Base-by-base conservation (phyloP, 2,888 invertebrate genomes). In the Hedya salicella region DNA sequence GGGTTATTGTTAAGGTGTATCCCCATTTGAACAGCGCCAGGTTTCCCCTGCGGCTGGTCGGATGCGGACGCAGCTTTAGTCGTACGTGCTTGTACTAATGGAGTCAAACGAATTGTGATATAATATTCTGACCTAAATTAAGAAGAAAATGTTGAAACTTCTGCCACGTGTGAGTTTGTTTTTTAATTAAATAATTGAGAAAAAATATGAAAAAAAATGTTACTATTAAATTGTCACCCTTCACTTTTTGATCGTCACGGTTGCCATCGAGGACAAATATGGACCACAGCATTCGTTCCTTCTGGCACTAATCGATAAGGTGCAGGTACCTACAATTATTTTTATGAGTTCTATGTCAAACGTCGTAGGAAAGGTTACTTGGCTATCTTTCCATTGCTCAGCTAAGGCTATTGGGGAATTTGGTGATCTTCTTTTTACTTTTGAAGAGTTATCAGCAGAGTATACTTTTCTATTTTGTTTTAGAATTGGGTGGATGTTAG, bases 121-220 rank as follows among this genome's bases (percentile, higher is more conserved):
- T 78, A 79, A 79, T 82, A 74, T 78, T 82, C 69, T 82, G 83
- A 85, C 80, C 82, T 87, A 85, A 86, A 84, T 81, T 88, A 89
- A 89, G 88, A 85, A 82, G 70, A 83, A 89, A 89, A 85, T 88
- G 86, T 88, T 85, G 75, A 78, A 84, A 50, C 82, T 74, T 85
- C 81, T 77, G 85, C 87, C 86, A 82, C 81, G 84, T 85, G 87
- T 87, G 88, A 84, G 82, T 83, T 79, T 86, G 77, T 75, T 74
- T 78, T 78, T 16, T 59, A 53, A 60, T 60, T 46, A 60, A 60
- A 67, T 62, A 57, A 56, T 60, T 75, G 76, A 80, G 75, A 79
- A 86, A 88, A 87, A 82, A 78, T 25, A 74, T 71, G 68, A 80
- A 87, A 86, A 87, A 88, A 87, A 84, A 78, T 75, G 76, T 75